Base-by-base conservation (phyloP, 2,888 invertebrate species). In the Gymnosoma rotundatum region DNA sequence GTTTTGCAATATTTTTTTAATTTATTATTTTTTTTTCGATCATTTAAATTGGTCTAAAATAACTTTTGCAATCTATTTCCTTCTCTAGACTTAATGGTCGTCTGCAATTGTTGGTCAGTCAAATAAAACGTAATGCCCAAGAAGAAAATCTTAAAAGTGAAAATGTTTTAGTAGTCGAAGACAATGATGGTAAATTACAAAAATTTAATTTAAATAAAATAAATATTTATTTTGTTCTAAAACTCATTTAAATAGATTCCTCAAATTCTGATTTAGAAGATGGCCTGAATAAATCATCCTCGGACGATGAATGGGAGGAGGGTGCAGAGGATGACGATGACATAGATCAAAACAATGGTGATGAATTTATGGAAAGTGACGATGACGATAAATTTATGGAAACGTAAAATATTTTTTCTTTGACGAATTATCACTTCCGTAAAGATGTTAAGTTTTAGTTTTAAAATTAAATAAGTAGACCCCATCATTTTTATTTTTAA, bases 91-190 rank as follows among this genome's bases (percentile, higher is more conserved):
- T 92, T 0, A 89, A 89, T 58, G 92, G 92, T 10, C 89, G 92
- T 3, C 87, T 92, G 8, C 89, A 91, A 78, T 87, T 92, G 69
- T 88, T 92, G 54, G 89, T 92, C 1, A 91, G 88, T 83, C 92
- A 92, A 89, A 92, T 92, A 80, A 90, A 91, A 83, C 89, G 90
- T 2, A 92, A 92, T 83, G 87, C 88, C 0, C 88, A 89, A 42
- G 91, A 90, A 52, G 91, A 90, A 20, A 87, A 86, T 54, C 84
- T 92, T 12, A 90, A 90, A 80, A 89, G 87, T 80, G 88, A 89
- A 42, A 90, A 91, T 86, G 88, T 88, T 10, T 78, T 92, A 21
- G 86, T 91, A 16, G 89, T 90, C 70, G 89, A 92, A 36, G 92
- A 92, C 70, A 88, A 88, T 86, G 79, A 83, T 74, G 90, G 91